Evolutionary conservation across 2,113 vertebrate genomes (phyloP).

Genomic region (Pelusios castaneus): DNA sequence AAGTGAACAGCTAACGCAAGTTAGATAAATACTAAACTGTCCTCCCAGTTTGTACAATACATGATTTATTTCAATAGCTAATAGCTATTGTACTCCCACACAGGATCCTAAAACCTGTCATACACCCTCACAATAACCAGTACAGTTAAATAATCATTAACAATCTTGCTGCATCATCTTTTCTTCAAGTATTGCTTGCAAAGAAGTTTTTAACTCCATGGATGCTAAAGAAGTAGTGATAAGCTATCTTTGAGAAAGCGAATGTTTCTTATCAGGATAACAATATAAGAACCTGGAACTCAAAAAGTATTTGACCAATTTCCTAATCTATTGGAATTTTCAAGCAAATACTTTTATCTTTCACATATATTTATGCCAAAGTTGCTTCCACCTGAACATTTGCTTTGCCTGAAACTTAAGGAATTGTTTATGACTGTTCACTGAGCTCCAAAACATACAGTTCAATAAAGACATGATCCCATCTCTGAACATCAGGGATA

Average conservation of each 20-base stretch:
- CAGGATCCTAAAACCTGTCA: neutral
- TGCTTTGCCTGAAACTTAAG: neutral
- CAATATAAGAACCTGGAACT: neutral
- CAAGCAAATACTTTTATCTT: accelerated
- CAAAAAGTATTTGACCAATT: neutral
- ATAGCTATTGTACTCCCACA: neutral
- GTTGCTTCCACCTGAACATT: neutral
- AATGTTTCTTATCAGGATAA: neutral
- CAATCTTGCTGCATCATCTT: neutral
- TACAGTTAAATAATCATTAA: neutral
- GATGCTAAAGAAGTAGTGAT: neutral
- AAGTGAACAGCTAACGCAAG: neutral
- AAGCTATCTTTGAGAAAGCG: neutral
- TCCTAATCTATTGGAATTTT: neutral
- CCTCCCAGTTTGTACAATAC: neutral
- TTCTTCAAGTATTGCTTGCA: neutral
- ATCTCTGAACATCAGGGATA: neutral
- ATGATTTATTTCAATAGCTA: neutral
- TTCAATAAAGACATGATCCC: neutral
- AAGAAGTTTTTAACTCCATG: neutral
- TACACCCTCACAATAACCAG: accelerated
- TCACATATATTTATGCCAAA: neutral
- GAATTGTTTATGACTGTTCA: neutral
- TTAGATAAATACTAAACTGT: too few species aligned
- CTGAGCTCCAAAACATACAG: neutral